A percentile compares a stretch with the other conserved stretches of the same genome.
These are phyloP conservation scores for Leptopterna dolabrata DNA, from an alignment of 2,888 invertebrate species.

Conservation along the genomic window DNA sequence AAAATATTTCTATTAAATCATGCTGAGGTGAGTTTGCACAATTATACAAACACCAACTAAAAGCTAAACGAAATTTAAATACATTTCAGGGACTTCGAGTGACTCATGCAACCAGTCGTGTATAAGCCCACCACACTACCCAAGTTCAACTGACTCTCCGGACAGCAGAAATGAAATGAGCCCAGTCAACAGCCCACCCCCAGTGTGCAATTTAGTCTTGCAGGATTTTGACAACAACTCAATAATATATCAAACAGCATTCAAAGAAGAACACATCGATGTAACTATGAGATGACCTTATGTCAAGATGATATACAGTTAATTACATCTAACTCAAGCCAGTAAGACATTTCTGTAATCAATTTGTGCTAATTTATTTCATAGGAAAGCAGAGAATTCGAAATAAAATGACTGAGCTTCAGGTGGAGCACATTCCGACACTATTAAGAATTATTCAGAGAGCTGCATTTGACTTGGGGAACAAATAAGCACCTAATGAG, in stretches of 20 bases:
- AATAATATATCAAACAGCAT: not conserved
- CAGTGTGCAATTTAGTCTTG: slow-evolving; percentile 47
- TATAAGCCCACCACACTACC: slow-evolving; percentile 68
- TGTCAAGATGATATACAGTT: not conserved
- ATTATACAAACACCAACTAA: too few species aligned
- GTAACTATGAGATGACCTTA: not conserved
- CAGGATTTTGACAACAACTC: not conserved
- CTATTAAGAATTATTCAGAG: too few species aligned
- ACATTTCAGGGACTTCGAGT: slow-evolving; percentile 68
- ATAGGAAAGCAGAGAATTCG: not conserved
- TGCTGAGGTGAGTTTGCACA: too few species aligned
- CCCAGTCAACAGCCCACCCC: slow-evolving; percentile 67
- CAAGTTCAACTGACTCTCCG: slow-evolving; percentile 71
- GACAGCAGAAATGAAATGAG: slow-evolving; percentile 70
- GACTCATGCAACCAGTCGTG: slow-evolving; percentile 66
- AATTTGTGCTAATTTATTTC: not conserved
- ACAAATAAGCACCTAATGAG: too few species aligned
- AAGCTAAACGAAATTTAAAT: too few species aligned
- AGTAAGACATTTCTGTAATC: not conserved
- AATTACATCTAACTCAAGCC: not conserved
- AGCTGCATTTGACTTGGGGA: too few species aligned
- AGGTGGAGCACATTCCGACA: not conserved
- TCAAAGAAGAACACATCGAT: not conserved
- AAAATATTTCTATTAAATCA: too few species aligned
- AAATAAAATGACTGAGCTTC: not conserved